Evolutionary conservation across 2,797 vertebrate species (phyloP).

Genomic region (Vespertilio murinus): DNA sequence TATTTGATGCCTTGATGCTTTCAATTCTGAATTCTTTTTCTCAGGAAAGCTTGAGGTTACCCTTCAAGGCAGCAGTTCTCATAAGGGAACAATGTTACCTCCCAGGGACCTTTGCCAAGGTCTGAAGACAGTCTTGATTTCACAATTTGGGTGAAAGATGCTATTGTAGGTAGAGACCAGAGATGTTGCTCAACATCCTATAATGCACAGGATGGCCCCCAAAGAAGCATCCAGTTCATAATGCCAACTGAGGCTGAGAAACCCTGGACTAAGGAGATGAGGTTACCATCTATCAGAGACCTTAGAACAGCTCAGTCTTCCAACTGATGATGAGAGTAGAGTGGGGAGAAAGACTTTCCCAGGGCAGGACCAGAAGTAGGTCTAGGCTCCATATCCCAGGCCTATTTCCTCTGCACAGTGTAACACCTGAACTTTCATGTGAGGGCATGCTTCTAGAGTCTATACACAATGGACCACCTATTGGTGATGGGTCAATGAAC

Average conservation of each 20-base stretch:
- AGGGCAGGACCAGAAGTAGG: background rate
- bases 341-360: background rate
- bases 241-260: background rate
- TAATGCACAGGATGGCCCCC: rapidly evolving
- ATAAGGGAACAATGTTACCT: background rate
- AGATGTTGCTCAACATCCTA: background rate
- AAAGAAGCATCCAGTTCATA: background rate
- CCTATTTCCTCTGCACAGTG: background rate
- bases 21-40: background rate
- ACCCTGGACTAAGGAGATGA: background rate
- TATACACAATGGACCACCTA: no score
- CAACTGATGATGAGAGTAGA: background rate
- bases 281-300: background rate
- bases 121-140: background rate
- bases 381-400: no score
- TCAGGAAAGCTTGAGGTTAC: background rate
- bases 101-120: background rate
- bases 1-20: background rate
- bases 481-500: no score
- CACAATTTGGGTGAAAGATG: background rate
- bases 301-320: background rate
- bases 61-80: background rate
- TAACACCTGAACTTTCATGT: no score
- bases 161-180: background rate
- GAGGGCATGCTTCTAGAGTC: background rate